phyloP scores from a whole-genome alignment of 2,113 vertebrate genomes.

The Corythoichthys intestinalis region DNA sequence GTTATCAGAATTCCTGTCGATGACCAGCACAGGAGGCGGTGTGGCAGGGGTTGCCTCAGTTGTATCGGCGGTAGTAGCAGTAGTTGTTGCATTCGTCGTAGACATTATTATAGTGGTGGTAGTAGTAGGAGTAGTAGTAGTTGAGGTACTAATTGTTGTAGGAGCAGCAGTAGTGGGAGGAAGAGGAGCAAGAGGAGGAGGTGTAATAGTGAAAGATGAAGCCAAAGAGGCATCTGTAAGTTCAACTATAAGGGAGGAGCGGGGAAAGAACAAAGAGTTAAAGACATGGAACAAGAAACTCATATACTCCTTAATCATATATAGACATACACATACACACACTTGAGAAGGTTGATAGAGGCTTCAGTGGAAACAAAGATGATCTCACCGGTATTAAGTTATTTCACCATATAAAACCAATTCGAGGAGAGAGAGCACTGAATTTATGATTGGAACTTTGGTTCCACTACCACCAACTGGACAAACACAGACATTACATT shows the following conservation, averaged over 20 bases:
- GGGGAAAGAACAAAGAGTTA: constrained; percentile 70
- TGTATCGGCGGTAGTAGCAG: constrained; percentile 36
- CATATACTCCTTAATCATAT: neutral
- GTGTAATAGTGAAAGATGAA: constrained; percentile 63
- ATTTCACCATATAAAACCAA: neutral
- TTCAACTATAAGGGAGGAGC: constrained; percentile 67
- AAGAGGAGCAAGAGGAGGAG: constrained; percentile 57
- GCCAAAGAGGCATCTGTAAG: constrained; percentile 63
- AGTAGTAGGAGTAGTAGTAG: constrained; percentile 37
- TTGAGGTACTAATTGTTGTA: constrained; percentile 51
- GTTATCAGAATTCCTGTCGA: constrained; percentile 60
- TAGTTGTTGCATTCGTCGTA: constrained; percentile 29
- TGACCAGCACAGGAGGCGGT: constrained; percentile 66
- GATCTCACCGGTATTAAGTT: neutral
- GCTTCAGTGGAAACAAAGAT: constrained; percentile 10
- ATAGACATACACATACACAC: constrained; percentile 14
- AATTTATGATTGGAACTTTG: neutral
- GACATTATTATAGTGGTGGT: constrained; percentile 35
- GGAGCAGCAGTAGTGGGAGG: constrained; percentile 55
- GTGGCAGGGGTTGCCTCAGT: constrained; percentile 55
- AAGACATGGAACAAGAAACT: constrained; percentile 35
- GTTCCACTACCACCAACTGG: constrained; percentile 41
- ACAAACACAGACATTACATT: constrained; percentile 13
- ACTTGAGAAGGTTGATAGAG: constrained; percentile 4
- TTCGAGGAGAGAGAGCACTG: neutral